These are phyloP conservation scores for Chaetoderma sp. DNA, from an alignment of 2,888 invertebrate genomes.

Conservation along the genomic window DNA sequence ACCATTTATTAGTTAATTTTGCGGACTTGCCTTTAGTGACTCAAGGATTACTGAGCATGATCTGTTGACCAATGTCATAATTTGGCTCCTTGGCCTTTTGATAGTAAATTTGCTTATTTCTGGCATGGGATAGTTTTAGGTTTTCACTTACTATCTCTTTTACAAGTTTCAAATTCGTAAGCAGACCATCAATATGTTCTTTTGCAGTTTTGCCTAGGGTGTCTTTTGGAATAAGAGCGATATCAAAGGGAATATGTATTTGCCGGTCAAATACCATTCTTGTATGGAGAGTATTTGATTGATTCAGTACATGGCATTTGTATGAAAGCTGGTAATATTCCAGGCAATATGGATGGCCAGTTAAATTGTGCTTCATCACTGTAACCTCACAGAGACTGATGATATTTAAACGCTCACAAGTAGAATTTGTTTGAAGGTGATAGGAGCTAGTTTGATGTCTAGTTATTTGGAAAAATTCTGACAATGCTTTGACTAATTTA, in stretches of 20 bases:
- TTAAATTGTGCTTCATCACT: background rate
- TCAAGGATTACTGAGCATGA: no score
- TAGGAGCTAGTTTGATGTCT: background rate
- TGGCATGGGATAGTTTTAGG: background rate
- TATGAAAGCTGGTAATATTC: background rate
- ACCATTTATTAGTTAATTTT: no score
- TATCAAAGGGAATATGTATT: background rate
- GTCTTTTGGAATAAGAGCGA: background rate
- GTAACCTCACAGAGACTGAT: background rate
- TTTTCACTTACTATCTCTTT: background rate
- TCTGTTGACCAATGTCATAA: no score
- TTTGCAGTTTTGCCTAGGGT: background rate
- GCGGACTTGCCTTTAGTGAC: no score
- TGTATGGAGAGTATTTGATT: no score
- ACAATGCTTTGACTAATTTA: background rate
- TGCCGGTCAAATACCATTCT: background rate
- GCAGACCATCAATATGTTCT: background rate
- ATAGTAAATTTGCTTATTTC: background rate
- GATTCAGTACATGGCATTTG: background rate
- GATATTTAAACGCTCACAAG: no score
- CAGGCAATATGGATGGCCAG: background rate
- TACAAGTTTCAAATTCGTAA: background rate
- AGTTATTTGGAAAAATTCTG: background rate
- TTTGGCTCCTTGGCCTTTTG: background rate
- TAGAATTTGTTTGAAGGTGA: background rate